phyloP scores from a whole-genome alignment of 2,797 vertebrate genomes.

The Sternarchorhynchus goeldii region DNA sequence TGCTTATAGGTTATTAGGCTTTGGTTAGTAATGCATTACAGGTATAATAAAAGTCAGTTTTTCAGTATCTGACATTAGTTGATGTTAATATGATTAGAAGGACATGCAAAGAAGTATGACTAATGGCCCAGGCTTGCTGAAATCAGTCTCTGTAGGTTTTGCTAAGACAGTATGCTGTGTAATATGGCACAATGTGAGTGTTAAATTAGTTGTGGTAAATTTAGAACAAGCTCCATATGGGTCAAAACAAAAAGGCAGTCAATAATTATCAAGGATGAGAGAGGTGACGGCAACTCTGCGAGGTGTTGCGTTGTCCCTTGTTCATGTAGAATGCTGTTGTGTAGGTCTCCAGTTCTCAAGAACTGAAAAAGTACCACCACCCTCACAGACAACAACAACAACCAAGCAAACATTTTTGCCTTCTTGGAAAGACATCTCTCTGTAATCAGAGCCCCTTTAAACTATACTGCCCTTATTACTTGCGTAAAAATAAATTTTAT shows the following conservation, averaged over 20 bases:
- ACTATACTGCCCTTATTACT: background rate
- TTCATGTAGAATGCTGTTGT: background rate
- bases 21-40: too few species aligned
- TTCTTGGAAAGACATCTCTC: too few species aligned
- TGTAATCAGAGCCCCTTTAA: too few species aligned
- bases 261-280: slow-evolving; percentile 32
- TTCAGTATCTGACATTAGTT: too few species aligned
- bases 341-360: background rate
- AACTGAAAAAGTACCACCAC: too few species aligned
- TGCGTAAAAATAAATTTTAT: slow-evolving; percentile 6
- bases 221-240: slow-evolving; percentile 24
- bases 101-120: too few species aligned
- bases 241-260: background rate
- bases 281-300: slow-evolving; percentile 11
- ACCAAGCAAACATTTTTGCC: too few species aligned
- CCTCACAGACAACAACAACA: too few species aligned
- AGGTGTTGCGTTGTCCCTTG: slow-evolving; percentile 1
- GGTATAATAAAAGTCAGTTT: too few species aligned
- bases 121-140: slow-evolving; percentile 5
- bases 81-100: too few species aligned
- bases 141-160: background rate
- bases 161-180: background rate
- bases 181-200: slow-evolving; percentile 8
- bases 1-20: too few species aligned
- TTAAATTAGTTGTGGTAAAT: slow-evolving; percentile 23